Conservation (phyloP, 2,113 vertebrate genomes). For the Pelmatolapia mariae region DNA sequence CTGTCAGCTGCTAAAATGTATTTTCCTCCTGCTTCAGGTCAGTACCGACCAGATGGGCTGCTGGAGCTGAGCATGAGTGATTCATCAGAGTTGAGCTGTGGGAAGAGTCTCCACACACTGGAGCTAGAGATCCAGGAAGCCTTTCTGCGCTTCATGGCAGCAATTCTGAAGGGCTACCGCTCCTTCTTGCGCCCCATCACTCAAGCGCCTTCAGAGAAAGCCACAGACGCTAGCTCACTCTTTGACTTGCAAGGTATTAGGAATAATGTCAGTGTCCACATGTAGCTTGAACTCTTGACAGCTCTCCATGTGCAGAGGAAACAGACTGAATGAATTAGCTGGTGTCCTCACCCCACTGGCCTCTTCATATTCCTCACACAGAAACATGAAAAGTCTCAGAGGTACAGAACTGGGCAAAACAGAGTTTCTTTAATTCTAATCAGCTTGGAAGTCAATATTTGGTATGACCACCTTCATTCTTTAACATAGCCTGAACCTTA, state of each 20-base stretch:
- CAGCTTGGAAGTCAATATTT: background rate
- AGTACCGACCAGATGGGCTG: conserved; percentile 84
- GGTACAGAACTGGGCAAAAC: background rate
- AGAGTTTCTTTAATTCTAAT: background rate
- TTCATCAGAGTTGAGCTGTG: conserved; percentile 81
- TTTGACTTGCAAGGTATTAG: conserved; percentile 92
- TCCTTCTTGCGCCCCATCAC: conserved; percentile 94
- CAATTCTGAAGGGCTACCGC: conserved; percentile 94
- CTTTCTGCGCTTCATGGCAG: conserved; percentile 96
- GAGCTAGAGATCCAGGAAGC: conserved; percentile 98
- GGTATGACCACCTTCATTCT: background rate
- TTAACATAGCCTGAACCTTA: background rate
- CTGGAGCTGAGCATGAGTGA: conserved; percentile 88
- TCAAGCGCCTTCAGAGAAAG: conserved; percentile 94
- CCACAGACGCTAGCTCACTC: conserved; percentile 93
- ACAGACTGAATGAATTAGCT: background rate
- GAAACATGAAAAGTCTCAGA: background rate
- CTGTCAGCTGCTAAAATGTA: background rate
- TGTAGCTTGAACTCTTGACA: background rate
- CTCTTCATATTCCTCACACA: background rate
- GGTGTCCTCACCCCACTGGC: background rate
- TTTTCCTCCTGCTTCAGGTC: conserved; percentile 72
- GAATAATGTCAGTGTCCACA: background rate
- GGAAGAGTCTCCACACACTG: conserved; percentile 84
- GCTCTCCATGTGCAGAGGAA: background rate